Evolutionary conservation across 1,140 invertebrate species (phyloP).

Genomic region (Plodia interpunctella): DNA sequence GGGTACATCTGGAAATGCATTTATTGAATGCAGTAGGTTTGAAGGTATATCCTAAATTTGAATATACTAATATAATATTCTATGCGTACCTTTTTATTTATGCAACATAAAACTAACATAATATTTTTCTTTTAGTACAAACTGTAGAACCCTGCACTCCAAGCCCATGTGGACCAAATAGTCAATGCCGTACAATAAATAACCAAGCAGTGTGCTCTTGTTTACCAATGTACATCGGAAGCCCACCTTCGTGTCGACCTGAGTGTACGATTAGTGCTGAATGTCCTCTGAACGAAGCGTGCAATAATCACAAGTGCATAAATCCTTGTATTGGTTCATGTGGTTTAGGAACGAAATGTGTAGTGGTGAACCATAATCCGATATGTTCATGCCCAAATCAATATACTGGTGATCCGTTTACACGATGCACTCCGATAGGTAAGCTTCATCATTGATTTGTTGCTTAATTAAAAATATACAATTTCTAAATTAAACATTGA

Average conservation of each 20-base stretch:
- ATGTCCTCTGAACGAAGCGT: slow-evolving; percentile 82
- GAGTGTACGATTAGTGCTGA: slow-evolving; percentile 85
- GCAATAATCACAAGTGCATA: slow-evolving; percentile 82
- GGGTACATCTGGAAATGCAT: slow-evolving; percentile 80
- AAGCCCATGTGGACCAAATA: slow-evolving; percentile 85
- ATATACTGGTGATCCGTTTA: slow-evolving; percentile 83
- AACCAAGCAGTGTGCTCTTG: slow-evolving; percentile 85
- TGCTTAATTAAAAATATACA: neutral
- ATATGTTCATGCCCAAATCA: slow-evolving; percentile 81
- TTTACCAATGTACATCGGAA: slow-evolving; percentile 83
- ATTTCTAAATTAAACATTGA: no score
- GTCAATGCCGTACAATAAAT: slow-evolving; percentile 81
- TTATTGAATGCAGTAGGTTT: slow-evolving; percentile 76
- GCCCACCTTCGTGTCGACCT: slow-evolving; percentile 84
- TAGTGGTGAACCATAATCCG: slow-evolving; percentile 86
- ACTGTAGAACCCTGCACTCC: slow-evolving; percentile 78
- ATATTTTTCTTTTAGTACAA: slow-evolving; percentile 42
- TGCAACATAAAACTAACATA: slow-evolving; percentile 11
- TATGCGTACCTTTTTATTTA: no score
- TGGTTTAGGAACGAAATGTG: slow-evolving; percentile 87
- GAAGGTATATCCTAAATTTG: slow-evolving; percentile 40
- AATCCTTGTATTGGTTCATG: slow-evolving; percentile 85
- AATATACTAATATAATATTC: no score
- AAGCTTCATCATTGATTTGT: slow-evolving; percentile 11
- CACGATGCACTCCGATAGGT: slow-evolving; percentile 78